Evolutionary conservation across 2,888 invertebrate species (phyloP).

Genomic region (Caenorhabditis sulstoni): DNA sequence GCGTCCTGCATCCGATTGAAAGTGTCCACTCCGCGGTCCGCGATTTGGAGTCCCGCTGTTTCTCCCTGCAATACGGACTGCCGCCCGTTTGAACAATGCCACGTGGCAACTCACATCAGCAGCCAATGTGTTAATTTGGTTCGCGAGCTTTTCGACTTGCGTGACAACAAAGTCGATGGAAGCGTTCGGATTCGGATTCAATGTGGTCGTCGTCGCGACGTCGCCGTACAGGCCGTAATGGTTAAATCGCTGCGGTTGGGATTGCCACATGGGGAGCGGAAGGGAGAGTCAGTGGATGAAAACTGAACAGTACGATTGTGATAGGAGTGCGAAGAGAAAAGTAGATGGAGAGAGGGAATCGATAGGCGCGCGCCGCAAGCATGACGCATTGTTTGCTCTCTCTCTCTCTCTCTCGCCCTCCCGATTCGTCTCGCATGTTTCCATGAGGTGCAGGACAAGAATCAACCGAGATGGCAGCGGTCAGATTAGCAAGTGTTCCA

Average conservation of each 20-base stretch:
- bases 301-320: slow-evolving; percentile 16
- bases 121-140: slow-evolving; percentile 45
- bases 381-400: slow-evolving; percentile 57
- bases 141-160: slow-evolving; percentile 59
- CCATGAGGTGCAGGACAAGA: slow-evolving; percentile 27
- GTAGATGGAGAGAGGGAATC: slow-evolving; percentile 29
- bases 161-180: slow-evolving; percentile 72
- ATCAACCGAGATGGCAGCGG: slow-evolving; percentile 30
- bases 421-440: slow-evolving; percentile 54
- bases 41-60: slow-evolving; percentile 59
- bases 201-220: slow-evolving; percentile 34
- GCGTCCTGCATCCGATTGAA: slow-evolving; percentile 50
- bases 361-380: slow-evolving; percentile 45
- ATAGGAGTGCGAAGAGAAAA: slow-evolving; percentile 8
- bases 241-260: slow-evolving; percentile 38
- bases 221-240: slow-evolving; percentile 41
- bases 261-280: slow-evolving; percentile 37
- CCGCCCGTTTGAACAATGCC: not conserved
- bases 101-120: slow-evolving; percentile 42
- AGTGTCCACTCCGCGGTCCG: slow-evolving; percentile 60
- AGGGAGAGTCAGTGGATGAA: not conserved
- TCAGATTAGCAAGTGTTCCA: slow-evolving; percentile 35
- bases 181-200: slow-evolving; percentile 62
- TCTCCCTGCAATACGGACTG: slow-evolving; percentile 48
- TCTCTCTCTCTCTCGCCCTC: slow-evolving; percentile 11